Conservation (phyloP, 2,888 invertebrate species). For the Notodonta ziczac region DNA sequence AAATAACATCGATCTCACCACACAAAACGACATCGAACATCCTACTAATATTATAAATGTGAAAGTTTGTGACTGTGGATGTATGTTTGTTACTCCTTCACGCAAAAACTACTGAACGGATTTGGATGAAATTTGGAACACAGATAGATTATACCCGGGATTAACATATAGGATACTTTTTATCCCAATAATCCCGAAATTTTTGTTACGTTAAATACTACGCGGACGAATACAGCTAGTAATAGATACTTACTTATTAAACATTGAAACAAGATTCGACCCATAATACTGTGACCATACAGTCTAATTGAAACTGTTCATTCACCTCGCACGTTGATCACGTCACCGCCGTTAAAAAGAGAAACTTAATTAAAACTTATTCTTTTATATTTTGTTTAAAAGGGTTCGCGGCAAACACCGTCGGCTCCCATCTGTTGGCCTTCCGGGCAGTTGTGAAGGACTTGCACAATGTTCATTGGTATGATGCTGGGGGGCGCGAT, state of each 20-base stretch:
- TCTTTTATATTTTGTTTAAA: no score
- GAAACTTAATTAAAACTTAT: neutral
- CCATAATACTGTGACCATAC: conserved; percentile 41
- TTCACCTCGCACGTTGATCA: neutral
- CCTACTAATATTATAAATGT: no score
- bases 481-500: conserved; percentile 26
- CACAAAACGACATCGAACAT: conserved; percentile 19
- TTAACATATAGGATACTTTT: no score
- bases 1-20: neutral
- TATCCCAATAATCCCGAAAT: no score
- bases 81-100: no score
- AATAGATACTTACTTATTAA: conserved; percentile 11
- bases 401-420: conserved; percentile 60
- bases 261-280: conserved; percentile 25
- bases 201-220: no score
- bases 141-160: no score
- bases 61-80: no score
- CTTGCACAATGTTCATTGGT: conserved; percentile 62
- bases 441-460: conserved; percentile 54
- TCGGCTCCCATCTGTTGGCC: conserved; percentile 53
- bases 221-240: no score
- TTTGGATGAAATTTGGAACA: no score
- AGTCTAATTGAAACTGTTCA: neutral
- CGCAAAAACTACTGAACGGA: no score
- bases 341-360: neutral